phyloP scores from a whole-genome alignment of 2,888 invertebrate species.

The Dynastes maya region DNA sequence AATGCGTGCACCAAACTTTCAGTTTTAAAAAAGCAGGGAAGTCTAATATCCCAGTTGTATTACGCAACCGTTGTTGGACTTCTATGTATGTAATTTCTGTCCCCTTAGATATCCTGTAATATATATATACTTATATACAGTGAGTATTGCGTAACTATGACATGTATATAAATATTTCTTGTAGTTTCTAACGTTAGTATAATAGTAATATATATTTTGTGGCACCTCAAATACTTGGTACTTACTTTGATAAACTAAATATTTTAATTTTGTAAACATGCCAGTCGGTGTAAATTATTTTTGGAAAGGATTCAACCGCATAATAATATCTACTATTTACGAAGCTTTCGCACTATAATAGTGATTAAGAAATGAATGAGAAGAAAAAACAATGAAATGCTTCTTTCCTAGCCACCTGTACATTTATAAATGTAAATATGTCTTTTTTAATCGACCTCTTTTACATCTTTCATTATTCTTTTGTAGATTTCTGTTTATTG shows the following conservation, averaged over 20 bases:
- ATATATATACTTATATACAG: slow-evolving; percentile 37
- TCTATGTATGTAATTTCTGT: slow-evolving; percentile 3
- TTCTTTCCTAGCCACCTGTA: slow-evolving; percentile 60
- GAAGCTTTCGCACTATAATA: slow-evolving; percentile 45
- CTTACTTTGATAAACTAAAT: slow-evolving; percentile 42
- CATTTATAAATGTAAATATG: slow-evolving; percentile 65
- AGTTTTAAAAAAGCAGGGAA: not conserved
- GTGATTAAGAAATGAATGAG: slow-evolving; percentile 14
- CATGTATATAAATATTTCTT: slow-evolving; percentile 38
- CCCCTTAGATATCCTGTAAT: not conserved
- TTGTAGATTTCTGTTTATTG: slow-evolving; percentile 58
- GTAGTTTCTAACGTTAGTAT: slow-evolving; percentile 42
- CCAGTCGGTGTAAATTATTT: slow-evolving; percentile 43
- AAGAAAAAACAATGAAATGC: slow-evolving; percentile 21
- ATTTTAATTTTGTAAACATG: slow-evolving; percentile 47
- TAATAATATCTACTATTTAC: slow-evolving; percentile 23
- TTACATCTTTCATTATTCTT: slow-evolving; percentile 44
- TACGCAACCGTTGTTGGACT: not conserved
- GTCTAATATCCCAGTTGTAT: slow-evolving; percentile 34
- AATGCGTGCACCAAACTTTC: not conserved
- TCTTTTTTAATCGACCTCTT: slow-evolving; percentile 54
- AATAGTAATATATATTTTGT: slow-evolving; percentile 47
- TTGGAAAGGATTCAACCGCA: slow-evolving; percentile 43
- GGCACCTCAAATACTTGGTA: slow-evolving; percentile 43
- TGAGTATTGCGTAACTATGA: slow-evolving; percentile 39